Percentiles rank a stretch among this genome's conserved stretches.
Evolutionary conservation across 2,888 invertebrate species (phyloP).

Genomic region (Omphaloscelis lunosa): DNA sequence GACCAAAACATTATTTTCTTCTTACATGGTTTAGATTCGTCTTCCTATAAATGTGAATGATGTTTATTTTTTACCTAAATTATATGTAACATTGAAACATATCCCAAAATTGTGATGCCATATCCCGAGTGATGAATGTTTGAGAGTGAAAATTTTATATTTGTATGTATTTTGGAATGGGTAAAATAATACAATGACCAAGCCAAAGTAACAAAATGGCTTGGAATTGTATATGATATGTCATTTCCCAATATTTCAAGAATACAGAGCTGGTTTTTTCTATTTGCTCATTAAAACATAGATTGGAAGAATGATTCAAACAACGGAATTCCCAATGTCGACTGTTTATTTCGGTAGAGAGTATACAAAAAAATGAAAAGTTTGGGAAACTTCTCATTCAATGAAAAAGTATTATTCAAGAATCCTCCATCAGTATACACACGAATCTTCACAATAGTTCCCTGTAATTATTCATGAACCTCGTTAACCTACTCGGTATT

Average conservation of each 20-base stretch:
- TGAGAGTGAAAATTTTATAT: constrained; percentile 79
- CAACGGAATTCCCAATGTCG: constrained; percentile 5
- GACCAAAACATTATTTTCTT: constrained; percentile 31
- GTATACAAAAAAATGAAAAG: constrained; percentile 1
- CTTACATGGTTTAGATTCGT: constrained; percentile 34
- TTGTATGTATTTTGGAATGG: constrained; percentile 68
- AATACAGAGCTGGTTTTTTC: constrained; percentile 3
- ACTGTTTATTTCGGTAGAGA: constrained; percentile 6
- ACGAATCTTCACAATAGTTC: constrained; percentile 73
- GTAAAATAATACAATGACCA: constrained; percentile 5
- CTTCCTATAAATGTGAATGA: constrained; percentile 41
- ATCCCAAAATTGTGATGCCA: constrained; percentile 77
- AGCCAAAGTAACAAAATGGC: constrained; percentile 8
- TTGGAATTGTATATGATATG: neutral
- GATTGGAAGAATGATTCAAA: constrained; percentile 20
- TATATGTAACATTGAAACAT: constrained; percentile 77
- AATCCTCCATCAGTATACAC: constrained; percentile 48
- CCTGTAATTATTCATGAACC: constrained; percentile 76
- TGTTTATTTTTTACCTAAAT: constrained; percentile 34
- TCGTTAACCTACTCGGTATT: constrained; percentile 74
- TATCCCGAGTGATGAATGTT: constrained; percentile 77
- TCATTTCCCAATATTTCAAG: neutral
- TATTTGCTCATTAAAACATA: constrained; percentile 29
- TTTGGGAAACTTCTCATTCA: constrained; percentile 23
- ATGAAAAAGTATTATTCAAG: constrained; percentile 47